A percentile compares a stretch with the other conserved stretches of the same genome.
Evolutionary conservation across 1,140 invertebrate species (phyloP).

Genomic region (Oppia nitens): DNA sequence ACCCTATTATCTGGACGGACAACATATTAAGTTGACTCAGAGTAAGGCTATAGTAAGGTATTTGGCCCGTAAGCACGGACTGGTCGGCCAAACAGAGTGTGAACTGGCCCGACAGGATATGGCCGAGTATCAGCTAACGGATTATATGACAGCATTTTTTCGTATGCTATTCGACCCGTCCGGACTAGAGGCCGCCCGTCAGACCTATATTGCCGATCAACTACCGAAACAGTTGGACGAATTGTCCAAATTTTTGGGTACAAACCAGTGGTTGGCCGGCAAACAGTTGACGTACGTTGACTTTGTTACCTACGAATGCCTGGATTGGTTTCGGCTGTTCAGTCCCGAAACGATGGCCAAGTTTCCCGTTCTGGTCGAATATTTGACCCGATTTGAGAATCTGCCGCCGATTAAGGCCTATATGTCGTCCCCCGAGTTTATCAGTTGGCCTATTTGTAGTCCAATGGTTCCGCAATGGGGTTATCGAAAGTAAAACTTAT

Average conservation of each 20-base stretch:
- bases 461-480: neutral
- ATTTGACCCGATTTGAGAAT: neutral
- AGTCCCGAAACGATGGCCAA: slow-evolving; percentile 19
- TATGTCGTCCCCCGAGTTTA: neutral
- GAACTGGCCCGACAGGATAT: slow-evolving; percentile 26
- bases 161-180: no score
- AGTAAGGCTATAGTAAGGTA: slow-evolving; percentile 35
- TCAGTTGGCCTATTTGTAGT: neutral
- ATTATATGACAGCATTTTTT: no score
- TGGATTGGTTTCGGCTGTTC: slow-evolving; percentile 31
- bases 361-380: neutral
- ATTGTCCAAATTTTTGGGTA: slow-evolving; percentile 31
- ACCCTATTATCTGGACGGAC: slow-evolving; percentile 21
- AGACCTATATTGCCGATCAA: slow-evolving; percentile 17
- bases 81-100: slow-evolving; percentile 23
- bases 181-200: no score
- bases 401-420: neutral
- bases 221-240: slow-evolving; percentile 25
- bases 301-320: slow-evolving; percentile 34
- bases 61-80: slow-evolving; percentile 27
- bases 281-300: slow-evolving; percentile 34
- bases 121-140: no score
- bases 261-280: slow-evolving; percentile 32
- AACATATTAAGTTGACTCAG: slow-evolving; percentile 24
- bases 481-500: neutral